phyloP scores from a whole-genome alignment of 2,888 invertebrate species.

The Lutraria lutraria region DNA sequence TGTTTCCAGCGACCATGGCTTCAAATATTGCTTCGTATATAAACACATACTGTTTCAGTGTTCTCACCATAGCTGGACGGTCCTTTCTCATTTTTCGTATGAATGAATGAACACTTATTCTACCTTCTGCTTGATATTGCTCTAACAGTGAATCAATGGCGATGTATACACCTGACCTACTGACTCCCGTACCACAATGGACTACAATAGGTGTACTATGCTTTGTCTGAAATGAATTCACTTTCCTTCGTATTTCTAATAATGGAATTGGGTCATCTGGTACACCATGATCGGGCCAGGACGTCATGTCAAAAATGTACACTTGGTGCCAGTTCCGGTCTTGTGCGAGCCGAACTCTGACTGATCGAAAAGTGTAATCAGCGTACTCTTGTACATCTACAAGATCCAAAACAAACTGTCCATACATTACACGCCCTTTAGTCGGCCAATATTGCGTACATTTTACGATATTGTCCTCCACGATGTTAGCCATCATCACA shows the following conservation, averaged over 20 bases:
- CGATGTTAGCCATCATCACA: conserved; percentile 87
- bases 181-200: conserved; percentile 86
- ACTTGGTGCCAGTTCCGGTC: conserved; percentile 71
- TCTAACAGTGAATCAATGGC: conserved; percentile 85
- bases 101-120: conserved; percentile 84
- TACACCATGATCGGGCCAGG: conserved; percentile 85
- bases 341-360: conserved; percentile 73
- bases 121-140: conserved; percentile 83
- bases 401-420: conserved; percentile 95
- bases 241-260: conserved; percentile 82
- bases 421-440: conserved; percentile 92
- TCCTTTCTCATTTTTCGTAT: conserved; percentile 82
- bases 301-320: conserved; percentile 83
- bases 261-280: conserved; percentile 84
- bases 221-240: conserved; percentile 70
- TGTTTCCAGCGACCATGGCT: conserved; percentile 82
- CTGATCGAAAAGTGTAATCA: conserved; percentile 91
- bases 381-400: conserved; percentile 96
- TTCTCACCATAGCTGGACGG: conserved; percentile 85
- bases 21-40: conserved; percentile 86
- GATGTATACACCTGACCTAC: conserved; percentile 85
- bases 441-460: conserved; percentile 96
- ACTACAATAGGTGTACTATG: conserved; percentile 81
- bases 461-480: conserved; percentile 89
- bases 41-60: conserved; percentile 84